A percentile compares a stretch with the other conserved stretches of the same genome.
Conservation (phyloP, 2,113 vertebrate genomes). For the Gavia stellata region DNA sequence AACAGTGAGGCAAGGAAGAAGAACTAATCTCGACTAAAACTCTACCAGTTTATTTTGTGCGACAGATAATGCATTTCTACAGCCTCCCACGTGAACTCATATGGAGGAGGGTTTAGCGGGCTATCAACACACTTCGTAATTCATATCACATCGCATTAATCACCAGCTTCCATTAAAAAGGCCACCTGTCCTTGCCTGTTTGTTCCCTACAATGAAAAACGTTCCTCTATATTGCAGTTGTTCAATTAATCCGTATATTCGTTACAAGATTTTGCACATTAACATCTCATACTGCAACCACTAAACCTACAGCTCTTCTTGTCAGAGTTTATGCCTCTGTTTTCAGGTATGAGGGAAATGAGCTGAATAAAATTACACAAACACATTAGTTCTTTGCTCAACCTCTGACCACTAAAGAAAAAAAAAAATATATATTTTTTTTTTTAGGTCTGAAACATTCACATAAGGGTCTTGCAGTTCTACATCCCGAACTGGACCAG, state of each 20-base stretch:
- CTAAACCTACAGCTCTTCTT: not conserved
- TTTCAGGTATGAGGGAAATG: not conserved
- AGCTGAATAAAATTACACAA: not conserved
- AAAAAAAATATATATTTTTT: not conserved
- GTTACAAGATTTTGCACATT: not conserved
- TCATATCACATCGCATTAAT: constrained; percentile 30
- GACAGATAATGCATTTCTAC: constrained; percentile 6
- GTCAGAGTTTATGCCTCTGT: not conserved
- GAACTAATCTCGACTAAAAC: not conserved
- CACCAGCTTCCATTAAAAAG: constrained; percentile 36
- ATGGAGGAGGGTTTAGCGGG: not conserved
- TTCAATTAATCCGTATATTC: constrained; percentile 38
- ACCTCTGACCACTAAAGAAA: not conserved
- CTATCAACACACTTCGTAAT: not conserved
- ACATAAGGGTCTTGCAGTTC: not conserved
- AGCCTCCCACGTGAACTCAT: not conserved
- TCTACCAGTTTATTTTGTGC: constrained; percentile 13
- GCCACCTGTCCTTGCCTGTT: constrained; percentile 13
- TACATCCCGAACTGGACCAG: not conserved
- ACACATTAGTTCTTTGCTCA: not conserved
- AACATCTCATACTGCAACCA: not conserved
- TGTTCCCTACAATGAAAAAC: constrained; percentile 24
- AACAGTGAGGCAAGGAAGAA: not conserved
- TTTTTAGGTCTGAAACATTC: not conserved
- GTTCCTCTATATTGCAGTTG: not conserved